phyloP scores from a whole-genome alignment of 2,113 vertebrate genomes.

The Eleginops maclovinus region DNA sequence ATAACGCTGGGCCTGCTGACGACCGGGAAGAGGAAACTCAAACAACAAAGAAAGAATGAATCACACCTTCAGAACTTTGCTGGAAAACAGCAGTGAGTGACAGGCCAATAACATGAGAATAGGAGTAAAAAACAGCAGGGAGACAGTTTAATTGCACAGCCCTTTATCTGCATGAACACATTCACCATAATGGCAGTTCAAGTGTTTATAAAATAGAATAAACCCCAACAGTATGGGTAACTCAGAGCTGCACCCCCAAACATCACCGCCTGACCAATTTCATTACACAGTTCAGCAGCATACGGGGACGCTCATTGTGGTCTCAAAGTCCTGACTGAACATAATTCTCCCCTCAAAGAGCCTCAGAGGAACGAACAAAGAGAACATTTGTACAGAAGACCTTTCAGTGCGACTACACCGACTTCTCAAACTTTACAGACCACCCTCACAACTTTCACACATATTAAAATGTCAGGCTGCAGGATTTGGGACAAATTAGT shows the following conservation, averaged over 20 bases:
- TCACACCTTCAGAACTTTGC: neutral
- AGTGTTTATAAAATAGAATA: constrained; percentile 43
- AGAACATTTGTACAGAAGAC: constrained; percentile 15
- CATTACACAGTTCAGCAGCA: constrained; percentile 49
- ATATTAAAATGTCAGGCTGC: too few relatives aligned
- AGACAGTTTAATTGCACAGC: constrained; percentile 30
- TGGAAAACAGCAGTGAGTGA: constrained; percentile 1
- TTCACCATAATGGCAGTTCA: constrained; percentile 5
- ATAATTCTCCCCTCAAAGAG: constrained; percentile 37
- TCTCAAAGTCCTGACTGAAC: constrained; percentile 50
- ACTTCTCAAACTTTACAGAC: neutral
- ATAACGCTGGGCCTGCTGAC: neutral
- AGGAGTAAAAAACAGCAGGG: neutral
- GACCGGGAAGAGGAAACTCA: neutral
- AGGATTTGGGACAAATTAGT: too few relatives aligned
- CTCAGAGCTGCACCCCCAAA: constrained; percentile 36
- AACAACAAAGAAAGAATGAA: neutral
- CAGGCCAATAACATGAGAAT: constrained; percentile 23
- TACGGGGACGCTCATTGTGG: constrained; percentile 24
- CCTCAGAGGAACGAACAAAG: constrained; percentile 30
- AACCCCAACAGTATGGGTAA: constrained; percentile 16
- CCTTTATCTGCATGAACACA: constrained; percentile 41
- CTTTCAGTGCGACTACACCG: neutral
- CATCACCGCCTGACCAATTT: constrained; percentile 51
- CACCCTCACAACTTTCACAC: neutral